A percentile compares a stretch with the other conserved stretches of the same genome.
Evolutionary conservation across 2,888 invertebrate genomes (phyloP).

Genomic region (Cephus sareptanus): DNA sequence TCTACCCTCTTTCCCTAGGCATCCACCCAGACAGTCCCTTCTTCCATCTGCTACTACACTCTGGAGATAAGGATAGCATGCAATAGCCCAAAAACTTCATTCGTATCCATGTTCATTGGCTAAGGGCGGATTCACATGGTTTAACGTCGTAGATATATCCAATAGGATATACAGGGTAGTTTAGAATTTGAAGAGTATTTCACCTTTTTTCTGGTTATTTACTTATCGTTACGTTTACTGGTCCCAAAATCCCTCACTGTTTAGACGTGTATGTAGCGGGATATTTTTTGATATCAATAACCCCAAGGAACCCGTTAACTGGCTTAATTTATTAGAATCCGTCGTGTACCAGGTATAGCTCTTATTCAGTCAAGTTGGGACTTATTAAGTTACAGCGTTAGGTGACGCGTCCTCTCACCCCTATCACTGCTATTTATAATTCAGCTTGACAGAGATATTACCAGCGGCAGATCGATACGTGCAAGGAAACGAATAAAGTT

Average conservation of each 20-base stretch:
- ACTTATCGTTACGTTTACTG: background rate
- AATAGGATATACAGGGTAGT: background rate
- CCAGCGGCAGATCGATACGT: background rate
- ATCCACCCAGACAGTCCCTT: background rate
- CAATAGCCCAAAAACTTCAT: background rate
- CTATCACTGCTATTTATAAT: background rate
- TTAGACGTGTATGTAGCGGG: background rate
- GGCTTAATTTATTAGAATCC: background rate
- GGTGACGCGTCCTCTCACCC: conserved; percentile 11
- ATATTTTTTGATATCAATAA: background rate
- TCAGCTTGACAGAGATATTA: background rate
- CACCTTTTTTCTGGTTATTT: background rate
- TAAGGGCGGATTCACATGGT: background rate
- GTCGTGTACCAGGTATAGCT: conserved; percentile 8
- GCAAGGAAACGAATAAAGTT: background rate
- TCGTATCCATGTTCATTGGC: background rate
- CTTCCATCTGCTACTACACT: background rate
- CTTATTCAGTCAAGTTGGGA: conserved; percentile 17
- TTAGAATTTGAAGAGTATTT: background rate
- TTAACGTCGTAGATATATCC: background rate
- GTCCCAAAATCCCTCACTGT: background rate
- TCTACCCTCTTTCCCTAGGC: background rate
- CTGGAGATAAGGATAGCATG: background rate
- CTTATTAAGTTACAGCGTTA: conserved; percentile 23
- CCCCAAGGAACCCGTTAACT: background rate